These are phyloP conservation scores for Trypoxylus dichotomus DNA, from an alignment of 1,140 invertebrate genomes.

Conservation along the genomic window DNA sequence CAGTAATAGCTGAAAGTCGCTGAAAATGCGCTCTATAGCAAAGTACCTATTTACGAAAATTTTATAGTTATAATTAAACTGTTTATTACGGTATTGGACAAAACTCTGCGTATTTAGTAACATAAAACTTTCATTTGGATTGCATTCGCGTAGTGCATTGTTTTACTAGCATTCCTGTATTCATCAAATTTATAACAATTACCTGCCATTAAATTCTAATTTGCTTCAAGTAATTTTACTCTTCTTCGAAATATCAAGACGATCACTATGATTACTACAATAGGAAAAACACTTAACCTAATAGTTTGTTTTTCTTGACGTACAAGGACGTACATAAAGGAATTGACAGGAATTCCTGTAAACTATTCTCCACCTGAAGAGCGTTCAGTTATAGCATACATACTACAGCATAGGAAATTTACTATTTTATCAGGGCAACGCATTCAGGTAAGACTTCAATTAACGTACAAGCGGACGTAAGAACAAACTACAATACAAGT, in stretches of 20 bases:
- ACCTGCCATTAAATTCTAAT: not conserved
- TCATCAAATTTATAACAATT: not conserved
- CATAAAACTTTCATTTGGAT: too few species aligned
- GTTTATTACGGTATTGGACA: not conserved
- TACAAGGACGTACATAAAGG: too few species aligned
- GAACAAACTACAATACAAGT: too few species aligned
- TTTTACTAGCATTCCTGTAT: not conserved
- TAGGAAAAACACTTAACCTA: not conserved
- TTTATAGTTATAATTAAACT: constrained; percentile 2
- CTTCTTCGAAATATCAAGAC: not conserved
- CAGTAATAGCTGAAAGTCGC: not conserved
- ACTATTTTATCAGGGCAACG: too few species aligned
- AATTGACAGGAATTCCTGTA: too few species aligned
- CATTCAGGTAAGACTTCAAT: too few species aligned
- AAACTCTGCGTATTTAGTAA: not conserved
- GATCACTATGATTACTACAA: not conserved
- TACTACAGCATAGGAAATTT: too few species aligned
- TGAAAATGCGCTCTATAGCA: not conserved
- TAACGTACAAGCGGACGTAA: too few species aligned
- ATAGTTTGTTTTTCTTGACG: not conserved
- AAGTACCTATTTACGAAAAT: not conserved
- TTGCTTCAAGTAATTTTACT: not conserved
- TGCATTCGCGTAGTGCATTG: too few species aligned
- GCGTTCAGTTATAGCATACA: too few species aligned
- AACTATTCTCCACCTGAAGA: too few species aligned